Evolutionary conservation across 1,140 invertebrate species (phyloP), one percentile per base, ranked within the genome.

Genomic region (Ooceraea biroi): DNA sequence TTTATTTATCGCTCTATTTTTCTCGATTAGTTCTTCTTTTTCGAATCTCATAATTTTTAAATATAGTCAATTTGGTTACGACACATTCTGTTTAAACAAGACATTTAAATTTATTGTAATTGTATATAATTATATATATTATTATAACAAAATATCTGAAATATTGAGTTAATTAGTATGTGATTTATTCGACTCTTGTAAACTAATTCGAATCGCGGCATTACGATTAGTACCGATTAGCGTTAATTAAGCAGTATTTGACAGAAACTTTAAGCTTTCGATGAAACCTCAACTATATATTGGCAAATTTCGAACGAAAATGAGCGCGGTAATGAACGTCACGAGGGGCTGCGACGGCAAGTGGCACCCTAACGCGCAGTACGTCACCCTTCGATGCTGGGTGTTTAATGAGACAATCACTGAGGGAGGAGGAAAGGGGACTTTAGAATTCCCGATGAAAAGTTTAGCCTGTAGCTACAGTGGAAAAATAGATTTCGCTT

Each of bases 391-490:
- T 86, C 83, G 44, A 69, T 58, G 57, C 83, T 86, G 65, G 85
- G 85, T 86, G 82, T 85, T 86, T 86, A 86, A 86, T 86, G 85
- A 86, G 73, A 86, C 85, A 85, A 84, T 86, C 82, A 76, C 52
- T 10, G 52, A 55, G 19, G 50, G 41, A 74, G 57, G 44, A 69
- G 48, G 84, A n/a, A 65, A 50, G 27, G 61, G 50, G 52, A 78
- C 17, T 50, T 22, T 57, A 83, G 61, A 52, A 44, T 60, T 4
- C 25, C 10, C 27, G 55, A 17, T 85, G 22, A 68, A 85, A 86
- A 85, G 78, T 85, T 85, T 61, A 86, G n/a, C 60, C 52, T 61
- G 8, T 22, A 19, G 52, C 69, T 22, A 10, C 19, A 8, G 7
- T 48, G n/a, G n/a, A 17, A 25, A 65, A 83, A 22, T 55, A 46